A percentile compares a stretch with the other conserved stretches of the same genome.
Evolutionary conservation across 2,888 invertebrate species (phyloP).

Genomic region (Tetropium fuscum): DNA sequence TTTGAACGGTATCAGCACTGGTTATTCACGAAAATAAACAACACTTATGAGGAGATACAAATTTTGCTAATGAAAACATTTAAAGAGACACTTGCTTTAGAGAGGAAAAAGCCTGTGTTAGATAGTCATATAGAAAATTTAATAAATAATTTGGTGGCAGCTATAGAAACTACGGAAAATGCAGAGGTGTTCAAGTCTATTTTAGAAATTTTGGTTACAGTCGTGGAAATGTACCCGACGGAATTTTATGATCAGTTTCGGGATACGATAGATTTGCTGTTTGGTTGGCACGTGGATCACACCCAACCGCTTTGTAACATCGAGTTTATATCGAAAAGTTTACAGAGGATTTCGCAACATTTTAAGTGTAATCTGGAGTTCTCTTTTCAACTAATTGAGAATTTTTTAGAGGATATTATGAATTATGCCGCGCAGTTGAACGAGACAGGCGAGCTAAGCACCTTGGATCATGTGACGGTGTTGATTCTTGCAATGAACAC

Average conservation of each 20-base stretch:
- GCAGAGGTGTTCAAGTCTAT: slow-evolving; percentile 85
- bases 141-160: slow-evolving; percentile 80
- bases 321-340: slow-evolving; percentile 82
- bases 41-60: slow-evolving; percentile 71
- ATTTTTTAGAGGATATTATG: slow-evolving; percentile 94
- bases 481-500: slow-evolving; percentile 89
- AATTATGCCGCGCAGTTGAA: slow-evolving; percentile 77
- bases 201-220: slow-evolving; percentile 82
- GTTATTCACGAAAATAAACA: slow-evolving; percentile 67
- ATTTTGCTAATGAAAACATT: slow-evolving; percentile 82
- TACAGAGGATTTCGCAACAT: slow-evolving; percentile 84
- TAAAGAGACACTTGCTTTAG: slow-evolving; percentile 80
- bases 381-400: slow-evolving; percentile 85
- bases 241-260: slow-evolving; percentile 84
- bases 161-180: slow-evolving; percentile 86
- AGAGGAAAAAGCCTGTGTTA: slow-evolving; percentile 77
- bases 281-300: slow-evolving; percentile 96
- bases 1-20: slow-evolving; percentile 86
- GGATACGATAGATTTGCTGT: slow-evolving; percentile 92
- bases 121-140: slow-evolving; percentile 77
- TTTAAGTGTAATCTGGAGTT: slow-evolving; percentile 89
- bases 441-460: slow-evolving; percentile 67
- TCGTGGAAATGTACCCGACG: slow-evolving; percentile 84
- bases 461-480: slow-evolving; percentile 75
- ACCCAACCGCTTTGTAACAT: slow-evolving; percentile 85